Conservation (phyloP, 1,140 invertebrate genomes). For the Heliconius himera region DNA sequence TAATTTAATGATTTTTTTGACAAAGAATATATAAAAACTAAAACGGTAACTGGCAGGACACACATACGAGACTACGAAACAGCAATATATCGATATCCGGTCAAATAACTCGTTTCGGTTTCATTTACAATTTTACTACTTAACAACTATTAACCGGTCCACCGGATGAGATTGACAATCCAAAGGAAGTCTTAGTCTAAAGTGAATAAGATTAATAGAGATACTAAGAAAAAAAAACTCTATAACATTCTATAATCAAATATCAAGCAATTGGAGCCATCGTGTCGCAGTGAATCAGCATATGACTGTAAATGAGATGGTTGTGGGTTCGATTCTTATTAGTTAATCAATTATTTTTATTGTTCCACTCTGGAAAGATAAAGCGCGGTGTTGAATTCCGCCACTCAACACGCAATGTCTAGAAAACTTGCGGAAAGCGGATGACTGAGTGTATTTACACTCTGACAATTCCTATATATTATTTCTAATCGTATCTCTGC, state of each 20-base stretch:
- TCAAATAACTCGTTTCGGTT: neutral
- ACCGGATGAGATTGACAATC: constrained; percentile 22
- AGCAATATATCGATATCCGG: neutral
- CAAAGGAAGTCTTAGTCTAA: constrained; percentile 20
- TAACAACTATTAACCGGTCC: constrained; percentile 20
- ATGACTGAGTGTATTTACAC: too few species aligned
- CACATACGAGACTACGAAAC: neutral
- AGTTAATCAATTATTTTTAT: neutral
- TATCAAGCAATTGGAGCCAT: too few species aligned
- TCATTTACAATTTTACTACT: constrained; percentile 3
- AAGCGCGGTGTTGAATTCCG: too few species aligned
- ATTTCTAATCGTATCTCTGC: too few species aligned
- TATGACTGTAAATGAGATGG: neutral
- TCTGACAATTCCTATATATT: too few species aligned
- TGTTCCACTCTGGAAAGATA: too few species aligned
- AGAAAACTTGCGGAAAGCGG: too few species aligned
- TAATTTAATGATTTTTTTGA: too few species aligned
- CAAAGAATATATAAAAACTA: too few species aligned
- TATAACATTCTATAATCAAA: neutral
- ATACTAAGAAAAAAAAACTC: neutral
- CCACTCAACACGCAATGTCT: too few species aligned
- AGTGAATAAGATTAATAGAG: neutral
- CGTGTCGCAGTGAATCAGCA: neutral
- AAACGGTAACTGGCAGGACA: neutral
- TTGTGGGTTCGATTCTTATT: neutral